Evolutionary conservation across 2,888 invertebrate genomes (phyloP), one percentile per base, ranked within the genome.

Genomic region (Microctonus brassicae): DNA sequence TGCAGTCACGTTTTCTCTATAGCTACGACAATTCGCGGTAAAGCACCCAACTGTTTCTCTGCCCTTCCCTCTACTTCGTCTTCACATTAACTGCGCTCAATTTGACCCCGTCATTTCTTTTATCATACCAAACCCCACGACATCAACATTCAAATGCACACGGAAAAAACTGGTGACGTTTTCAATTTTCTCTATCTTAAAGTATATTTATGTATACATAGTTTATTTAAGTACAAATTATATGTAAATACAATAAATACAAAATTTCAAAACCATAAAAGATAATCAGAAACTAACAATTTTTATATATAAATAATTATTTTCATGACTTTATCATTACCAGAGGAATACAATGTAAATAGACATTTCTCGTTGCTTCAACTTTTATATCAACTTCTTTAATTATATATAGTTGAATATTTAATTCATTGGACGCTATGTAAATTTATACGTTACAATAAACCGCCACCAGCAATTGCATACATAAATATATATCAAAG

Each of bases 1-100:
- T 81, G 79, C 79, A 80, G 80, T 81, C 83, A 83, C 81, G 81
- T 82, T 60, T 69, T 61, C 77, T 74, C 66, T 52, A 61, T 36
- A 62, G 26, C 55, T 58, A 72, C 67, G 66, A 69, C 66, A 66
- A 63, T 70, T 70, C 57, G 57, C 42, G 36, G 60, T 66, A 72
- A 75, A 74, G 58, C 74, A 75, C 75, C 71, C 75, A 72, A 76
- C 75, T 76, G 72, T 75, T 61, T 61, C 57, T 55, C 9, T 55
- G 34, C 58, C 39, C 71, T 73, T 70, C 69, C 65, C 75, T 73
- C 73, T 73, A 69, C 72, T 77, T 76, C 76, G 78, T 81, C 77
- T 76, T 79, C 77, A 57, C 75, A 79, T 80, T 80, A 79, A 80
- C 77, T 77, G 72, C 73, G 74, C 76, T 78, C 79, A 79, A 81